A percentile compares a stretch with the other conserved stretches of the same genome.
Conservation (phyloP, 2,888 invertebrate genomes). For the Dione juno region DNA sequence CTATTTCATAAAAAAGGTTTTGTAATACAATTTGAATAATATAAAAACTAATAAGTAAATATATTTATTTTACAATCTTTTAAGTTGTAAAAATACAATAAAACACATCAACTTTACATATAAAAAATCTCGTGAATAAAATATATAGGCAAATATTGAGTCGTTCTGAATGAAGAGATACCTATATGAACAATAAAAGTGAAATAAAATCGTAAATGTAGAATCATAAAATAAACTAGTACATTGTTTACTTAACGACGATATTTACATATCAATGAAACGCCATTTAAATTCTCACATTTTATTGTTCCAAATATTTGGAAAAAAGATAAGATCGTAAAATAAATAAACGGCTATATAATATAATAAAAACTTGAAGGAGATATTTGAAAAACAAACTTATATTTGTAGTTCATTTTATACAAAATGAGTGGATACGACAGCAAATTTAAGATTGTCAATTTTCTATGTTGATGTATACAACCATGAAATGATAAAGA, state of each 20-base stretch:
- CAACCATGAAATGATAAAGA: no score
- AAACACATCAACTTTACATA: conserved; percentile 23
- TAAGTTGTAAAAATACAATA: conserved; percentile 32
- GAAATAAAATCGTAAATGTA: conserved; percentile 51
- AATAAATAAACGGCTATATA: conserved; percentile 14
- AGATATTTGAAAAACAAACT: no score
- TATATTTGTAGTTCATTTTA: no score
- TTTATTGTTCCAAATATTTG: conserved; percentile 38
- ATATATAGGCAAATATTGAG: conserved; percentile 37
- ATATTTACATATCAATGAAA: conserved; percentile 55
- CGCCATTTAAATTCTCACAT: conserved; percentile 38
- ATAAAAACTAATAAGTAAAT: conserved; percentile 28
- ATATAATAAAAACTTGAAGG: background rate
- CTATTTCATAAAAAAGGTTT: background rate
- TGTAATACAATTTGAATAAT: conserved; percentile 21
- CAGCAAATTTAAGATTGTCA: no score
- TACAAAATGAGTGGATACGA: no score
- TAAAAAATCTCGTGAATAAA: conserved; percentile 33
- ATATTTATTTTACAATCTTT: conserved; percentile 25
- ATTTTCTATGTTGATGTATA: no score
- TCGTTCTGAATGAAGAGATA: conserved; percentile 39
- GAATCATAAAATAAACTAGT: conserved; percentile 54
- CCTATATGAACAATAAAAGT: conserved; percentile 46
- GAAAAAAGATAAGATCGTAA: conserved; percentile 15
- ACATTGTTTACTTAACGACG: conserved; percentile 55